Evolutionary conservation across 2,888 invertebrate genomes (phyloP).

Genomic region (Andrena flavipes): DNA sequence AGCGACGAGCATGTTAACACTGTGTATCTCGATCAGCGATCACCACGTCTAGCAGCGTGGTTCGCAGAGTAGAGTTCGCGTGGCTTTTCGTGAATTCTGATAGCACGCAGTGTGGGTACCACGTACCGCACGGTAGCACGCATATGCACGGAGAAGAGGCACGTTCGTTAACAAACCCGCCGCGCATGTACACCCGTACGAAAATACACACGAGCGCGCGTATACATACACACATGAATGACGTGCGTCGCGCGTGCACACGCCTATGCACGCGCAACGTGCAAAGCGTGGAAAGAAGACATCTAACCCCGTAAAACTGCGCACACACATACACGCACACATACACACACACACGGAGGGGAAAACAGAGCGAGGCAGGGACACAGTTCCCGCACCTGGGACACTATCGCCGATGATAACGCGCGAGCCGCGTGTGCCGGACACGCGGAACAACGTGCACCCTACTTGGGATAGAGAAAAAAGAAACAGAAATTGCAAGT

Average conservation of each 20-base stretch:
- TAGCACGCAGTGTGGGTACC: constrained; percentile 53
- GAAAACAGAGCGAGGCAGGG: constrained; percentile 12
- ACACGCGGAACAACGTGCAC: constrained; percentile 58
- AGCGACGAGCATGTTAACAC: constrained; percentile 40
- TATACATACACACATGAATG: constrained; percentile 17
- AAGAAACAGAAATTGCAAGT: constrained; percentile 22
- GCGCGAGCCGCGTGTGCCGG: constrained; percentile 59
- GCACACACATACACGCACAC: neutral
- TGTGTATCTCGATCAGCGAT: constrained; percentile 27
- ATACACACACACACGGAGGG: neutral
- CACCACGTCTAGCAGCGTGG: constrained; percentile 29
- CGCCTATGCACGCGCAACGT: constrained; percentile 63
- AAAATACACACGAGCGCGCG: constrained; percentile 43
- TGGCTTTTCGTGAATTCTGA: constrained; percentile 54
- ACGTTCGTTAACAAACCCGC: constrained; percentile 39
- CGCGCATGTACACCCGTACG: constrained; percentile 48
- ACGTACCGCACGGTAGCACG: constrained; percentile 29
- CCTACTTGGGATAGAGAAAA: constrained; percentile 4
- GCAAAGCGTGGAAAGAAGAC: constrained; percentile 60
- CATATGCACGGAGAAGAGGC: constrained; percentile 38
- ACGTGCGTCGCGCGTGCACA: constrained; percentile 53
- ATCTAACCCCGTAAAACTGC: constrained; percentile 46
- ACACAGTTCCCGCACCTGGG: constrained; percentile 44
- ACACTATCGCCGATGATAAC: constrained; percentile 44
- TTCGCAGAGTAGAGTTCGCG: constrained; percentile 31